These are phyloP conservation scores for Phymanthus crucifer DNA, from an alignment of 92 coral and sea anemone genomes.

Conservation along the genomic window DNA sequence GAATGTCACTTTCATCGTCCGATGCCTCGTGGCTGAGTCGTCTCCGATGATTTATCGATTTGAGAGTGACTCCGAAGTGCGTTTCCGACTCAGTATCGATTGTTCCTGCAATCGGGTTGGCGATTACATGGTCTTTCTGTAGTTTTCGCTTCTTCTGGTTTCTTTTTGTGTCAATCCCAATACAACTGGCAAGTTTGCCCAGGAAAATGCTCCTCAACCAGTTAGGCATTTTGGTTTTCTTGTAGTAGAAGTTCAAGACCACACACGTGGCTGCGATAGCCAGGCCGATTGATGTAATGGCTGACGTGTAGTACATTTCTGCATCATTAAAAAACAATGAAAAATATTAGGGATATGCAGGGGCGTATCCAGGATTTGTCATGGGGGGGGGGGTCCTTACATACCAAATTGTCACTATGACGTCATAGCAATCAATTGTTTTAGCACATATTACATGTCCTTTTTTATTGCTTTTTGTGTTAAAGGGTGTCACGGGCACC, in stretches of 20 bases:
- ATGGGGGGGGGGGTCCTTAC: no score
- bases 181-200: constrained; percentile 45
- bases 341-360: background rate
- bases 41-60: background rate
- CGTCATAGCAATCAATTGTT: no score
- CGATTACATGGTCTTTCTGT: background rate
- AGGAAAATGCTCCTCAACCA: constrained; percentile 66
- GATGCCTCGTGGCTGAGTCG: background rate
- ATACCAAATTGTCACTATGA: no score
- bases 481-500: background rate
- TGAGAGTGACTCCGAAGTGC: constrained; percentile 4
- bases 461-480: no score
- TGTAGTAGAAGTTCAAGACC: constrained; percentile 75
- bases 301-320: constrained; percentile 74
- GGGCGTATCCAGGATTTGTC: no score
- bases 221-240: constrained; percentile 69
- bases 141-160: constrained; percentile 4
- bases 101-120: background rate
- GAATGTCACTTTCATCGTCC: background rate
- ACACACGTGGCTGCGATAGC: constrained; percentile 73
- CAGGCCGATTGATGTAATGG: constrained; percentile 62
- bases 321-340: background rate
- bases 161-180: constrained; percentile 35
- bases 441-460: no score
- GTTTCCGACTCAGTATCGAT: constrained; percentile 4